These are phyloP conservation scores for Macrobrachium nipponense DNA, from an alignment of 1,140 invertebrate genomes.

Conservation along the genomic window DNA sequence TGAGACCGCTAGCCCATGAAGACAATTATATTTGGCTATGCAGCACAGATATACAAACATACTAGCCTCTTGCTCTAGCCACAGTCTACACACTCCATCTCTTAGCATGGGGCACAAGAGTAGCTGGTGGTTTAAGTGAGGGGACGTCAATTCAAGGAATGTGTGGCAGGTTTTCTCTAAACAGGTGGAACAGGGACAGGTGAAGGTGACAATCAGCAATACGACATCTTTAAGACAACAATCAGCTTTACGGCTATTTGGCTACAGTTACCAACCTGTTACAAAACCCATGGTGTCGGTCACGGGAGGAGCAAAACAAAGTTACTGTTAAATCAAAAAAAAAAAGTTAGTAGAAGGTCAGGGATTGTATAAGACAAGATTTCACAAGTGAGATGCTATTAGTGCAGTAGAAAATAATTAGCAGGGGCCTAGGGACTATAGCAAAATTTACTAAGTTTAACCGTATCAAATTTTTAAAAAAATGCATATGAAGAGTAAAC, in stretches of 20 bases:
- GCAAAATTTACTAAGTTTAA: conserved; percentile 56
- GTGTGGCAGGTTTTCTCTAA: conserved; percentile 43
- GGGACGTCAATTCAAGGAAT: conserved; percentile 39
- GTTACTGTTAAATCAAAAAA: conserved; percentile 63
- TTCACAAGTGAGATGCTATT: conserved; percentile 51
- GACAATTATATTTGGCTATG: conserved; percentile 45
- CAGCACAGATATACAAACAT: conserved; percentile 58
- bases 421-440: conserved; percentile 55
- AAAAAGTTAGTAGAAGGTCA: conserved; percentile 61
- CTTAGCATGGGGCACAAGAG: conserved; percentile 51
- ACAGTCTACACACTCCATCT: conserved; percentile 58
- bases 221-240: conserved; percentile 59
- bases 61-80: conserved; percentile 61
- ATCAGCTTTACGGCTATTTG: conserved; percentile 58
- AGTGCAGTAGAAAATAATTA: conserved; percentile 58
- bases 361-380: conserved; percentile 59
- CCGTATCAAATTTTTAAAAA: conserved; percentile 44
- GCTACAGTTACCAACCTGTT: conserved; percentile 63
- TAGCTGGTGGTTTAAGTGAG: conserved; percentile 48
- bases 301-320: conserved; percentile 62
- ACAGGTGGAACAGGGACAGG: conserved; percentile 31
- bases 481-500: conserved; percentile 53
- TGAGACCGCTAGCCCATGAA: conserved; percentile 51
- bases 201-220: conserved; percentile 51
- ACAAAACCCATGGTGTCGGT: conserved; percentile 61